Percentiles rank a stretch among this genome's conserved stretches.
phyloP scores from a whole-genome alignment of 2,888 invertebrate genomes.

The Sicus ferrugineus region DNA sequence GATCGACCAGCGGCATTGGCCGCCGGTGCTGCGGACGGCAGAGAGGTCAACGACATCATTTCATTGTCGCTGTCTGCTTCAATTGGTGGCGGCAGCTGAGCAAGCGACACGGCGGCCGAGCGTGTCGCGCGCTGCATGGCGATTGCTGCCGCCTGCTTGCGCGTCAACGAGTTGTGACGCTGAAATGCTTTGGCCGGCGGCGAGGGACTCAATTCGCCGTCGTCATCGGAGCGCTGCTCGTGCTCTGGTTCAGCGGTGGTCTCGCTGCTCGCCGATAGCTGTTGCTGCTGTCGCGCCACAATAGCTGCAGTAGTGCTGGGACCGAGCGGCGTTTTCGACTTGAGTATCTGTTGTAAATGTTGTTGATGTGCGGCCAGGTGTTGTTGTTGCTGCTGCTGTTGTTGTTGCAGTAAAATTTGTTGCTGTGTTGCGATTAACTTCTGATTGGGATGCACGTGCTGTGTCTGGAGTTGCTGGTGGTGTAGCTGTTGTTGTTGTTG shows the following conservation, averaged over 20 bases:
- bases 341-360: conserved; percentile 59
- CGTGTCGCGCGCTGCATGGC: conserved; percentile 69
- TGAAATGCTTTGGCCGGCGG: conserved; percentile 67
- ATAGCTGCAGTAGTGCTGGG: conserved; percentile 54
- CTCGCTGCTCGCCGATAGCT: conserved; percentile 39
- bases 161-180: conserved; percentile 71
- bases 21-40: conserved; percentile 42
- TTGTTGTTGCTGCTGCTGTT: conserved; percentile 38
- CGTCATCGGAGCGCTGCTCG: conserved; percentile 61
- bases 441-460: conserved; percentile 58
- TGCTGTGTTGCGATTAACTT: conserved; percentile 58
- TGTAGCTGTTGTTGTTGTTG: too few species aligned
- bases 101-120: conserved; percentile 75
- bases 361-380: conserved; percentile 50
- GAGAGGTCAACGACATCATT: conserved; percentile 49
- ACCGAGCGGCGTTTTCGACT: conserved; percentile 58
- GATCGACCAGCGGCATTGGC: conserved; percentile 42
- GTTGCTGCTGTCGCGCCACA: conserved; percentile 59
- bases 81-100: conserved; percentile 82
- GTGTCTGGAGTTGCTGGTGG: too few species aligned
- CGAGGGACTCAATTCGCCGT: conserved; percentile 64
- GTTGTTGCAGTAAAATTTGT: conserved; percentile 55
- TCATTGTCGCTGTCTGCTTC: conserved; percentile 76
- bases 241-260: conserved; percentile 55
- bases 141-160: conserved; percentile 70